phyloP scores from a whole-genome alignment of 2,888 invertebrate genomes.

The Scaptomyza flava region DNA sequence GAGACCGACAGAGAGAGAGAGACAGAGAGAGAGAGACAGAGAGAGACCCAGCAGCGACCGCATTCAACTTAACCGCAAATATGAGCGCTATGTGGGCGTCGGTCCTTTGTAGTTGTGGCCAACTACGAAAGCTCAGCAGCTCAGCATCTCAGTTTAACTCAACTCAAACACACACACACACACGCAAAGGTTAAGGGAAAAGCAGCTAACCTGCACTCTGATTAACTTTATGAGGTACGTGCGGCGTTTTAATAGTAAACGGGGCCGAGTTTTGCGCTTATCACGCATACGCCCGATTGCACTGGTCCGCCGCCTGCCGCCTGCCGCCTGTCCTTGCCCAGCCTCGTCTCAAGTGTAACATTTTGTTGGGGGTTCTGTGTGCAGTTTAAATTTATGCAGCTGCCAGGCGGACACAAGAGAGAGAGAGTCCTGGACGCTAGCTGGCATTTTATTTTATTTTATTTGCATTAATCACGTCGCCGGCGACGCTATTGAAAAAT shows the following conservation, averaged over 20 bases:
- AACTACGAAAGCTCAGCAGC: slow-evolving; percentile 43
- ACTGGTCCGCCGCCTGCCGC: not conserved
- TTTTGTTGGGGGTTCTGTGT: slow-evolving; percentile 55
- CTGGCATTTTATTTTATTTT: slow-evolving; percentile 76
- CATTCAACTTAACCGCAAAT: slow-evolving; percentile 67
- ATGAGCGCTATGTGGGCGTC: slow-evolving; percentile 63
- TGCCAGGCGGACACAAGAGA: slow-evolving; percentile 44
- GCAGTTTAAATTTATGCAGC: slow-evolving; percentile 74
- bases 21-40: no score
- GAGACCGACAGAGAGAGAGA: not conserved
- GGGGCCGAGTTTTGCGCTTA: slow-evolving; percentile 57
- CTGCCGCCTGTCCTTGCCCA: not conserved
- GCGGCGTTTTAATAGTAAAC: slow-evolving; percentile 68
- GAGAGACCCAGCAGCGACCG: slow-evolving; percentile 29
- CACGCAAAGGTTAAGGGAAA: slow-evolving; percentile 28
- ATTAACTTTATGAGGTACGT: slow-evolving; percentile 79
- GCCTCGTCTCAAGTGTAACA: slow-evolving; percentile 74
- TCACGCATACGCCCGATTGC: slow-evolving; percentile 70
- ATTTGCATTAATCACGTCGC: slow-evolving; percentile 80
- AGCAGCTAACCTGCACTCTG: slow-evolving; percentile 53
- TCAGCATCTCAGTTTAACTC: slow-evolving; percentile 6
- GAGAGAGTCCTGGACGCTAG: slow-evolving; percentile 49
- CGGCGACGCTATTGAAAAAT: slow-evolving; percentile 78
- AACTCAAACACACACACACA: not conserved
- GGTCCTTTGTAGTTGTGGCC: slow-evolving; percentile 58